Percentiles rank a stretch among this genome's conserved stretches.
Evolutionary conservation across 2,888 invertebrate species (phyloP).

Genomic region (Tipula helvola): DNA sequence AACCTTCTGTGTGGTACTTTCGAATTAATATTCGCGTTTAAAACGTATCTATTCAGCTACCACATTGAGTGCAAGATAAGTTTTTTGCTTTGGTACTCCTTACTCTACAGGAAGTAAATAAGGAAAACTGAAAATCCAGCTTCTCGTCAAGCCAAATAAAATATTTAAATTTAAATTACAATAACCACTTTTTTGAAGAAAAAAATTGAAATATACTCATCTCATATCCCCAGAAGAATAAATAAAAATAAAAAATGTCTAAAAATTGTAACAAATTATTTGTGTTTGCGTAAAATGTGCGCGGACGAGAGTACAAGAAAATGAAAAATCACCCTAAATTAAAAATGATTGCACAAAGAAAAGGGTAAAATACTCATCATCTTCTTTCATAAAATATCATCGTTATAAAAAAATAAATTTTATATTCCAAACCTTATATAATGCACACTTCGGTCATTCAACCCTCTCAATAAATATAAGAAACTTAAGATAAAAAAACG

Average conservation of each 20-base stretch:
- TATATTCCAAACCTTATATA: background rate
- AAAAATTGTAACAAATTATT: background rate
- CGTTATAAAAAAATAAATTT: background rate
- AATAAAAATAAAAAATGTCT: background rate
- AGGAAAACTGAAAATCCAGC: too few species aligned
- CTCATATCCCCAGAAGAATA: background rate
- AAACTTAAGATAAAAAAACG: background rate
- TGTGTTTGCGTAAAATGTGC: background rate
- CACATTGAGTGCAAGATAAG: too few species aligned
- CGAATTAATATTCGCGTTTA: too few species aligned
- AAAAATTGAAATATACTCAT: background rate
- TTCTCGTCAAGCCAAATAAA: background rate
- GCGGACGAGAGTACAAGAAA: background rate
- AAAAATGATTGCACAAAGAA: background rate
- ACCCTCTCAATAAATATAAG: background rate
- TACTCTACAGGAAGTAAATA: too few species aligned
- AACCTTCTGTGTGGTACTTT: too few species aligned
- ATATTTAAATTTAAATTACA: background rate
- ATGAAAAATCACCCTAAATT: background rate
- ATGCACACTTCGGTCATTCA: background rate
- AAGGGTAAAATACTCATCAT: constrained; percentile 4
- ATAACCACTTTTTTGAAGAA: background rate
- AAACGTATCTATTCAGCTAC: too few species aligned
- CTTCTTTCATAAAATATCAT: background rate
- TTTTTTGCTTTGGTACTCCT: too few species aligned